phyloP scores from a whole-genome alignment of 2,797 vertebrate genomes.

The Poeciliopsis paucimaculata region DNA sequence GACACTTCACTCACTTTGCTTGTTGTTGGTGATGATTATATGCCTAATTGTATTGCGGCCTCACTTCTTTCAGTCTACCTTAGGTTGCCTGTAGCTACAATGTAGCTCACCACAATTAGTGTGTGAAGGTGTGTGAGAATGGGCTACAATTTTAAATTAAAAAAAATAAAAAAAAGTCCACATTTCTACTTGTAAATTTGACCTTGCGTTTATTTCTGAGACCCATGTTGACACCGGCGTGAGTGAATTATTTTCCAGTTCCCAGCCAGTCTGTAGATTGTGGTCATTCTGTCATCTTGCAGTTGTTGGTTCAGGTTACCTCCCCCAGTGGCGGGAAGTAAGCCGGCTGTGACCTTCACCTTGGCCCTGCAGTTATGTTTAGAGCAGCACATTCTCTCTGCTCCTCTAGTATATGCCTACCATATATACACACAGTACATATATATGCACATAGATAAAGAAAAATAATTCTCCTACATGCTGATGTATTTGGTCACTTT shows the following conservation, averaged over 20 bases:
- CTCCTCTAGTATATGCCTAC: conserved; percentile 3
- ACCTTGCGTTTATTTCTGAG: conserved; percentile 23
- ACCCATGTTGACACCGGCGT: conserved; percentile 30
- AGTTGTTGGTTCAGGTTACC: conserved; percentile 78
- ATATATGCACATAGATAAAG: neutral
- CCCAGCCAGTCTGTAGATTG: conserved; percentile 50
- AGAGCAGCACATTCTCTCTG: conserved; percentile 60
- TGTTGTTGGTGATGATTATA: neutral
- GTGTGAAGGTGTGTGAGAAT: neutral
- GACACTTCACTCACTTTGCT: neutral
- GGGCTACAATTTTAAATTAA: neutral
- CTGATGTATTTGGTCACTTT: neutral
- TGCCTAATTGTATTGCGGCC: too few species aligned
- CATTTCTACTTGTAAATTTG: conserved; percentile 14
- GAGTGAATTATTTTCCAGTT: conserved; percentile 49
- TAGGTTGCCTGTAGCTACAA: neutral
- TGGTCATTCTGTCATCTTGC: conserved; percentile 52
- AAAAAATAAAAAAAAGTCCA: neutral
- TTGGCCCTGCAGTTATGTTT: conserved; percentile 71
- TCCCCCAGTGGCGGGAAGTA: conserved; percentile 65
- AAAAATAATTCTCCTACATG: neutral
- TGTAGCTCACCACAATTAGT: neutral
- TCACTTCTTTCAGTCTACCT: neutral
- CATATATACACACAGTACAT: neutral
- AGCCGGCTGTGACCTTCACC: conserved; percentile 75